phyloP scores from a whole-genome alignment of 2,113 vertebrate species.

The Vombatus ursinus region DNA sequence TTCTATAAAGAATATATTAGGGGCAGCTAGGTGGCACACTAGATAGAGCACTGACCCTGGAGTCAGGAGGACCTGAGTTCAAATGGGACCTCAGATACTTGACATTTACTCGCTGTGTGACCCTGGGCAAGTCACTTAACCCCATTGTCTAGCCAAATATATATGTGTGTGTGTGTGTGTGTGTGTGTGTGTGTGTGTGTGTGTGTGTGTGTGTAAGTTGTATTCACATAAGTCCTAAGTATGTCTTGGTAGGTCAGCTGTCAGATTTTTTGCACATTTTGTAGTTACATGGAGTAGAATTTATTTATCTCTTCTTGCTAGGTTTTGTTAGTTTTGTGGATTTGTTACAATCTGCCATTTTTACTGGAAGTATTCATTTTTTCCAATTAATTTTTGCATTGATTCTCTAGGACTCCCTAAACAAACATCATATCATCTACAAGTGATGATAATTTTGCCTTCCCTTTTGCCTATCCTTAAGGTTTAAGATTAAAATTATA shows the following conservation, averaged over 20 bases:
- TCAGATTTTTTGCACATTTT: not conserved
- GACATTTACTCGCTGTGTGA: no score
- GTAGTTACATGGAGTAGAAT: not conserved
- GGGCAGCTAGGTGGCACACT: no score
- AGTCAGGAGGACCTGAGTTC: no score
- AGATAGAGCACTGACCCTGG: no score
- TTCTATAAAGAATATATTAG: not conserved
- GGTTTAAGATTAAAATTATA: not conserved
- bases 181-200: no score
- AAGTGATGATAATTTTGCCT: not conserved
- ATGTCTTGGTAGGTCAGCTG: not conserved
- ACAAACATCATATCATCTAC: not conserved
- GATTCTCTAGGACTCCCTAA: not conserved
- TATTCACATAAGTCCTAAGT: not conserved
- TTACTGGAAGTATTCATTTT: not conserved
- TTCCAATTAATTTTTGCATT: not conserved
- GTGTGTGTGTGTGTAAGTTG: not conserved
- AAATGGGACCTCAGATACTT: no score
- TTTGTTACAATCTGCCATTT: not conserved
- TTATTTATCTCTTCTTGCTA: not conserved
- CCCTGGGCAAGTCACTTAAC: no score
- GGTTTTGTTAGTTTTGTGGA: not conserved
- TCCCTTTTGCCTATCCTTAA: not conserved
- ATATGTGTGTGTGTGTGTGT: no score
- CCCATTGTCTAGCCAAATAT: no score